Base-by-base conservation (phyloP, 2,113 vertebrate species). In the Trachemys scripta region DNA sequence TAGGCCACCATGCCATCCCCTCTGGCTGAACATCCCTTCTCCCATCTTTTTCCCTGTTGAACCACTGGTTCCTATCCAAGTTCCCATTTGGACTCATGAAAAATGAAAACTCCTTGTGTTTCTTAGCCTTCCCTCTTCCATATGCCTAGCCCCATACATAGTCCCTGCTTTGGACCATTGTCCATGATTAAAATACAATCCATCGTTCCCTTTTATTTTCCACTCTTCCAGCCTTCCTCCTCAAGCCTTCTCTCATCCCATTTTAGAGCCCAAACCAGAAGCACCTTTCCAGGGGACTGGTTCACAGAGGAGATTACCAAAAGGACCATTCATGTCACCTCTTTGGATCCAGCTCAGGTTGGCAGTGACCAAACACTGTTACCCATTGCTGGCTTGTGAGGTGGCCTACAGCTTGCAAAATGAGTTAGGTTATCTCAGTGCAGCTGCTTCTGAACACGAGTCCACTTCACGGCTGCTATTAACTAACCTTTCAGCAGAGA, bases 191-290 rank as follows among this genome's bases (percentile, higher is more conserved):
- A 56, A 56, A 86, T 92, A 89, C 94, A 97, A 92, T 57, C 82
- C 31, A 1, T 82, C 93, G 27, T 95, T 92, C 50, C 89, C 90
- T 96, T 96, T 94, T 97, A 27, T 96, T 96, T 97, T 97, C 89
- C 94, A 97, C 10, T 94, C 96, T 95, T 72, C n/a, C 69, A 38
- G 35, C n/a, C 17, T 72, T 72, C 91, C 89, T 90, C 90, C 54
- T 79, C 92, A 94, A 95, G 47, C 79, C 94, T 91, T 78, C 83
- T 93, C 62, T 93, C 14, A 1, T 35, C 95, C 10, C n/a, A n/a
- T 90, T 88, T 89, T 90, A 65, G 88, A 75, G n/a, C 8, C 8
- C n/a, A 75, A 42, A 75, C 38, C 69, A 75, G 16, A 62, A 95
- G 94, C 80, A 80, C 75, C 56, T 80, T 94, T 88, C 92, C 94